Evolutionary conservation across 2,113 vertebrate species (phyloP).

Genomic region (Microtus oregoni): DNA sequence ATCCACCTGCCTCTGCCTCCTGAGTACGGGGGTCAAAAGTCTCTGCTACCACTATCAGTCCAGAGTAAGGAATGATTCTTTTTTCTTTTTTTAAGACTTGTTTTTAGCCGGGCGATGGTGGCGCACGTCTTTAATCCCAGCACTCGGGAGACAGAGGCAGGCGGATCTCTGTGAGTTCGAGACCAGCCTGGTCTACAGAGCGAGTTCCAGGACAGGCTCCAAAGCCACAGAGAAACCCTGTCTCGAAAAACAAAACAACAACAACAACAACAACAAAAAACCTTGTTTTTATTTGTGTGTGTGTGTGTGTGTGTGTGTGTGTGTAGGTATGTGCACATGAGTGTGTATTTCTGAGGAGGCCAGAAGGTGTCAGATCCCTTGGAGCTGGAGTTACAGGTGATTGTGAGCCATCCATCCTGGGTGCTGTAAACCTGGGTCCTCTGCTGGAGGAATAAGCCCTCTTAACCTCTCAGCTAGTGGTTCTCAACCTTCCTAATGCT

Average conservation of each 20-base stretch:
- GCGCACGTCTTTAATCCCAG: too few relatives aligned
- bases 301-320: not conserved
- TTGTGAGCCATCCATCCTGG: too few relatives aligned
- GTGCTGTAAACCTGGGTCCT: not conserved
- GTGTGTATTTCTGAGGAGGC: not conserved
- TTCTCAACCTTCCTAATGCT: not conserved
- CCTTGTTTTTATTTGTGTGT: not conserved
- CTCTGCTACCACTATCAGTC: not conserved
- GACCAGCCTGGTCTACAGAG: too few relatives aligned
- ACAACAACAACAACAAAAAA: fast-evolving
- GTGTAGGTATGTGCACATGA: not conserved
- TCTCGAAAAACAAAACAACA: too few relatives aligned
- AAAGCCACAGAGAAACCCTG: too few relatives aligned
- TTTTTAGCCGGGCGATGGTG: not conserved
- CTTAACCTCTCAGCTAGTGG: not conserved
- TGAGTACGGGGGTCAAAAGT: not conserved
- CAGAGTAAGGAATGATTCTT: not conserved
- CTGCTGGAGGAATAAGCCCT: too few relatives aligned
- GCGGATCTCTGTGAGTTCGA: too few relatives aligned
- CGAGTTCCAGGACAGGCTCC: too few relatives aligned
- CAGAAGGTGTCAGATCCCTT: not conserved
- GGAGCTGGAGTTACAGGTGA: not conserved
- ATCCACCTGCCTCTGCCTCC: not conserved
- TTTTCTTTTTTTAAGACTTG: not conserved
- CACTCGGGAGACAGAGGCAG: too few relatives aligned